Conservation (phyloP, 1,140 invertebrate genomes). For the Epicauta chinensis region DNA sequence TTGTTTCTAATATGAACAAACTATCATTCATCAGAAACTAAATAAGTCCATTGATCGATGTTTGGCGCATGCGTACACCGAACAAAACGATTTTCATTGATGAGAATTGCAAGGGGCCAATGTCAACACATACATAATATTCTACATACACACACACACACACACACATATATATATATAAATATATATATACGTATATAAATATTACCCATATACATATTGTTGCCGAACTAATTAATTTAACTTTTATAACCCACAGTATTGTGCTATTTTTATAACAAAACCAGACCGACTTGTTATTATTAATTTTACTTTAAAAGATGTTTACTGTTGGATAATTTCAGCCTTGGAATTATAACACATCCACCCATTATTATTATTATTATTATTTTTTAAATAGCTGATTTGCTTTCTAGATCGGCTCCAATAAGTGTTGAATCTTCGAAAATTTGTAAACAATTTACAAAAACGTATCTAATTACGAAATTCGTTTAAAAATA, state of each 20-base stretch:
- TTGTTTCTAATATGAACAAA: constrained; percentile 10
- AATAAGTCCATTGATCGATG: constrained; percentile 18
- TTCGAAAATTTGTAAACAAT: too few relatives aligned
- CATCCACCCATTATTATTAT: neutral
- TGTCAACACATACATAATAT: constrained; percentile 3
- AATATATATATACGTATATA: neutral
- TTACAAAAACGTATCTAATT: too few relatives aligned
- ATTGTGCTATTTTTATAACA: constrained; percentile 11
- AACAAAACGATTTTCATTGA: constrained; percentile 5
- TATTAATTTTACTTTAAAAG: constrained; percentile 2
- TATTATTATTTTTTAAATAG: too few relatives aligned
- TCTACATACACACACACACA: neutral
- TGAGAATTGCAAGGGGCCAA: constrained; percentile 14
- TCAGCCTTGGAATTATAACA: constrained; percentile 14
- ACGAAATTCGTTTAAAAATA: too few relatives aligned
- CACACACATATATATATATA: neutral
- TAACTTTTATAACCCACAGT: constrained; percentile 9
- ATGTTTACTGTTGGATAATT: constrained; percentile 11
- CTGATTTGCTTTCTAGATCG: too few relatives aligned
- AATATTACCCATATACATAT: neutral
- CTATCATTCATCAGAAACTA: constrained; percentile 16
- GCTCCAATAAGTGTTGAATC: too few relatives aligned
- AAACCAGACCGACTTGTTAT: constrained; percentile 9
- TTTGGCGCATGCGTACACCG: constrained; percentile 3
- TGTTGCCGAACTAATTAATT: constrained; percentile 12